Conservation (phyloP, 2,113 vertebrate species). For the Seriola aureovittata region DNA sequence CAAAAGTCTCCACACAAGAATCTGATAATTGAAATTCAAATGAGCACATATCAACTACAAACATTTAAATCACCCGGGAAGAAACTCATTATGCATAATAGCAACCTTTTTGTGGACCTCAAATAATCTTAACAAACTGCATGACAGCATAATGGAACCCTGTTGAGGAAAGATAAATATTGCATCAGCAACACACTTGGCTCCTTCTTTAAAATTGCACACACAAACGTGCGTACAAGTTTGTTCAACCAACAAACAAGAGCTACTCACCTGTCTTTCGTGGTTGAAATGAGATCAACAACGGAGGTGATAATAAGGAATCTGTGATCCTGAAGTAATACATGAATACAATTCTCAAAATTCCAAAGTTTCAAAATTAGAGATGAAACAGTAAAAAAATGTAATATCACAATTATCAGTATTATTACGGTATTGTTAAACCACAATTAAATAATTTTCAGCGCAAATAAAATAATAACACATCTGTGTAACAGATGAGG, state of each 20-base stretch:
- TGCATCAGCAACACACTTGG: constrained; percentile 43
- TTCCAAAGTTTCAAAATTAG: background rate
- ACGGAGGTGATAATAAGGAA: background rate
- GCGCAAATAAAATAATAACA: too few relatives aligned
- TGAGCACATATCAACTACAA: constrained; percentile 63
- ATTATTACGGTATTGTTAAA: too few relatives aligned
- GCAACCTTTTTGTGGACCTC: constrained; percentile 65
- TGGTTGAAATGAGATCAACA: constrained; percentile 22
- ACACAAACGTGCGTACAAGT: constrained; percentile 10
- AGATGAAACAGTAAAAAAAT: too few relatives aligned
- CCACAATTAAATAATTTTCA: too few relatives aligned
- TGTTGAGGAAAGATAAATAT: constrained; percentile 69
- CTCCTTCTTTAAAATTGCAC: constrained; percentile 43
- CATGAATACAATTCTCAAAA: background rate
- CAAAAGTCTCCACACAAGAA: constrained; percentile 26
- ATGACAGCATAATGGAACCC: constrained; percentile 70
- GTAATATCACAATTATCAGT: too few relatives aligned
- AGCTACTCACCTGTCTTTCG: constrained; percentile 2
- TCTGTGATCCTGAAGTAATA: background rate
- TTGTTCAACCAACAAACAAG: constrained; percentile 31
- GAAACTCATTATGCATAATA: constrained; percentile 75
- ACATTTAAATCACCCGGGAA: constrained; percentile 71
- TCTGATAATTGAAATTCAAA: constrained; percentile 76
- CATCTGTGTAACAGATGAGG: too few relatives aligned
- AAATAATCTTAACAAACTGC: constrained; percentile 73